Base-by-base conservation (phyloP, 2,113 vertebrate species). In the Triplophysa dalaica region DNA sequence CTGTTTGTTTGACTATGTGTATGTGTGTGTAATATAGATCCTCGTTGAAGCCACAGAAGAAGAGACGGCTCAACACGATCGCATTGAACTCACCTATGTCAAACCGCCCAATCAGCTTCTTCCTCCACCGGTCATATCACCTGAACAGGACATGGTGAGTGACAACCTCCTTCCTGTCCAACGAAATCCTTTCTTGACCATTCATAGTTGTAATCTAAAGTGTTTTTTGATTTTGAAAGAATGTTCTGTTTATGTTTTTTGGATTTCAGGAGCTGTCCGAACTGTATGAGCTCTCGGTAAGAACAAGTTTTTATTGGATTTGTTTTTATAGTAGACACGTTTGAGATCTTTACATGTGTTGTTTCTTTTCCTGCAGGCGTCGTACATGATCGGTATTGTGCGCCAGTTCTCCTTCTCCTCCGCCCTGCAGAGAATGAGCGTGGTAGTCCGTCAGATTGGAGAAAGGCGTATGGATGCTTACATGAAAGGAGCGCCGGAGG, bases 341-440 rank as follows among this genome's bases (percentile, higher is more conserved):
- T 14, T 62, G 1, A 12, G 17, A 16, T 16, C 2, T 1, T 22
- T 56, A 10, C 52, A 50, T 69, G 14, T 70, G 17, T 65, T 10
- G 12, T 52, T 58, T 58, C 8, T 58, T n/a, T 3, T 81, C 61
- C 16, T 84, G 11, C 88, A 99, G 97, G 89, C 92, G 1, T 83
- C 90, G 67, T 96, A 98, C 74, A 97, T 98, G 86, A 98, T 99
- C 13, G 98, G 98, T 84, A 97, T 99, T 0, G 96, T 99, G 74
- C 94, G 96, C 3, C 97, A 98, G 93, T 99, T 98, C 84, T 97
- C 98, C 0, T 99, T 98, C 88, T 98, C 98, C 43, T 98, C 98
- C 3, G 94, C 92, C 9, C 73, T 96, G 82, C 98, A 99, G 87
- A 94, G 97, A 67, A 99, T 98, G 97, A 94, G 94, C 77, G 96